phyloP scores from a whole-genome alignment of 2,113 vertebrate genomes.

The Chaetorhynchus papuensis region DNA sequence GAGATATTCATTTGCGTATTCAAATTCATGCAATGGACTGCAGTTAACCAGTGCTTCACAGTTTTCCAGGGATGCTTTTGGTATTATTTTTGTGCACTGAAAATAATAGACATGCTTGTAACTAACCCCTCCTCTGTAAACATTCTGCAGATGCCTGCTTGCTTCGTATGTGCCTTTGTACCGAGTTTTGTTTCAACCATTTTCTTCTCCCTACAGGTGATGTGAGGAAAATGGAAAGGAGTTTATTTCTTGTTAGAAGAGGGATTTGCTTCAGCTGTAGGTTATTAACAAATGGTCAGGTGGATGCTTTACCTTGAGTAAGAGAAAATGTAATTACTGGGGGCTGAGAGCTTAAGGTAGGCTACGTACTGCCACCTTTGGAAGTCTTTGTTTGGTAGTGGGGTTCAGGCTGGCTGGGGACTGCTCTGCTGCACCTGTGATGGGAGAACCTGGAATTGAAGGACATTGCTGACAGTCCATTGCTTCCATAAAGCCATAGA shows the following conservation, averaged over 20 bases:
- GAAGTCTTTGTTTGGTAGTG: fast-evolving
- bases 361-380: not conserved
- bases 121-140: not conserved
- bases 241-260: not conserved
- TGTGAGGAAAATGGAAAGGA: not conserved
- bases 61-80: not conserved
- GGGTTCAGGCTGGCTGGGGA: fast-evolving
- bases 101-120: not conserved
- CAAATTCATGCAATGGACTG: not conserved
- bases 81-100: not conserved
- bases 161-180: not conserved
- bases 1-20: not conserved
- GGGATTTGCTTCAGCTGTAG: not conserved
- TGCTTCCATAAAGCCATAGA: not conserved
- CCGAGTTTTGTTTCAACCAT: not conserved
- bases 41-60: not conserved
- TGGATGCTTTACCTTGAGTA: not conserved
- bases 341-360: not conserved
- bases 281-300: not conserved
- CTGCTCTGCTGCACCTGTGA: fast-evolving
- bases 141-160: not conserved
- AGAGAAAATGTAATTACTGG: not conserved
- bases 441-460: not conserved
- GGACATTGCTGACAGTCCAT: fast-evolving
- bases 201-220: not conserved